These are phyloP conservation scores for Temnothorax unifasciatus DNA, from an alignment of 2,888 invertebrate species.

Conservation along the genomic window DNA sequence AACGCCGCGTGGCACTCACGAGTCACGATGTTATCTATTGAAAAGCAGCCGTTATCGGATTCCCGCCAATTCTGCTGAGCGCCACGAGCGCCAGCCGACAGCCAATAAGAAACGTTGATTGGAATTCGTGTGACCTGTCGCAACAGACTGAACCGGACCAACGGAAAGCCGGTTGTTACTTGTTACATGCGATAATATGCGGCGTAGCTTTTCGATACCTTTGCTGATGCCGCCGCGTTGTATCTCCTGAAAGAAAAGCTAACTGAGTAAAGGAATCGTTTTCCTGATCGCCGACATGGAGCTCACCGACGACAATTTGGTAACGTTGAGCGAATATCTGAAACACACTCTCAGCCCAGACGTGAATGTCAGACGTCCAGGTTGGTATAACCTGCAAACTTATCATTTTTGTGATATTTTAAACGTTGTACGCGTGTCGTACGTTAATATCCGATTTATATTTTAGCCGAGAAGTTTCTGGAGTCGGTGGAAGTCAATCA, in stretches of 20 bases:
- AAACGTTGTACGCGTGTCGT: not conserved
- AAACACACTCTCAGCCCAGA: slow-evolving; percentile 96
- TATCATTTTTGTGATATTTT: not conserved
- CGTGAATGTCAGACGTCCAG: slow-evolving; percentile 93
- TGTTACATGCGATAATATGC: not conserved
- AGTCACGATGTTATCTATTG: not conserved
- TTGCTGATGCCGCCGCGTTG: slow-evolving; percentile 8
- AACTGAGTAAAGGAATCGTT: not conserved
- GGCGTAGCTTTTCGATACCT: slow-evolving; percentile 54
- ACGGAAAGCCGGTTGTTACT: slow-evolving; percentile 61
- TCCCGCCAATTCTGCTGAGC: slow-evolving; percentile 63
- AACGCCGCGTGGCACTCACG: not conserved
- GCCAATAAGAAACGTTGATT: slow-evolving; percentile 49
- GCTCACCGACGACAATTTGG: slow-evolving; percentile 94
- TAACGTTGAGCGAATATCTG: slow-evolving; percentile 93
- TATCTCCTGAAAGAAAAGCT: not conserved
- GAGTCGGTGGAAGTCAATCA: slow-evolving; percentile 96
- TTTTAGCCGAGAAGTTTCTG: slow-evolving; percentile 95
- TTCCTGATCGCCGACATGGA: slow-evolving; percentile 90
- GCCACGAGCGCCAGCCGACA: slow-evolving; percentile 52
- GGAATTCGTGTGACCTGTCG: slow-evolving; percentile 59
- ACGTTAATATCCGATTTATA: slow-evolving; percentile 59
- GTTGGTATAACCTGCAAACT: slow-evolving; percentile 87
- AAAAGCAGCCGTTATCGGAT: slow-evolving; percentile 21
- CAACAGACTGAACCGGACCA: not conserved